phyloP scores from a whole-genome alignment of 1,140 invertebrate genomes.

The Octopus sinensis region DNA sequence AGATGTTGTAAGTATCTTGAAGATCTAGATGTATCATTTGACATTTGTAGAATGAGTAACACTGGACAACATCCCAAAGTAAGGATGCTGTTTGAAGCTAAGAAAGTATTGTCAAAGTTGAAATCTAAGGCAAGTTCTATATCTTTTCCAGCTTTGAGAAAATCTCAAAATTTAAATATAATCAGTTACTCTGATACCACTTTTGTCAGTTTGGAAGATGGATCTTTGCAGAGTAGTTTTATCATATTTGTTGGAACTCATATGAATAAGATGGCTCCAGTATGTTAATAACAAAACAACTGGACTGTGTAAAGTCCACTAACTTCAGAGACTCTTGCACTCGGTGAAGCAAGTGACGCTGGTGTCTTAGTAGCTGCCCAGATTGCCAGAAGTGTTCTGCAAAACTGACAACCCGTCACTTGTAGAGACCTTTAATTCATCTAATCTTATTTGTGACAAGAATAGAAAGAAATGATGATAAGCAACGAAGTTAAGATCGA shows the following conservation, averaged over 20 bases:
- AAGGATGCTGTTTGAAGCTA: background rate
- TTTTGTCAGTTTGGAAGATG: background rate
- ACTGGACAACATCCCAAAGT: background rate
- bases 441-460: background rate
- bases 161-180: background rate
- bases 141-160: background rate
- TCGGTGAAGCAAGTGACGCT: background rate
- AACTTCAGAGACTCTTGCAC: background rate
- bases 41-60: background rate
- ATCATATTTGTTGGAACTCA: background rate
- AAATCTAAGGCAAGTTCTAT: background rate
- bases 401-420: background rate
- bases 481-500: background rate
- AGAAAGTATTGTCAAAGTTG: background rate
- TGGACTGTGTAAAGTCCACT: background rate
- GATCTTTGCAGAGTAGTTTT: background rate
- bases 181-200: background rate
- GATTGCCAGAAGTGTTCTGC: background rate
- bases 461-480: background rate
- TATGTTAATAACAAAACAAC: background rate
- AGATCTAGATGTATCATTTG: background rate
- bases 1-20: background rate
- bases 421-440: background rate
- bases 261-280: background rate
- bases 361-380: background rate